Base-by-base conservation (phyloP, 2,797 vertebrate genomes). In the Iguana delicatissima region DNA sequence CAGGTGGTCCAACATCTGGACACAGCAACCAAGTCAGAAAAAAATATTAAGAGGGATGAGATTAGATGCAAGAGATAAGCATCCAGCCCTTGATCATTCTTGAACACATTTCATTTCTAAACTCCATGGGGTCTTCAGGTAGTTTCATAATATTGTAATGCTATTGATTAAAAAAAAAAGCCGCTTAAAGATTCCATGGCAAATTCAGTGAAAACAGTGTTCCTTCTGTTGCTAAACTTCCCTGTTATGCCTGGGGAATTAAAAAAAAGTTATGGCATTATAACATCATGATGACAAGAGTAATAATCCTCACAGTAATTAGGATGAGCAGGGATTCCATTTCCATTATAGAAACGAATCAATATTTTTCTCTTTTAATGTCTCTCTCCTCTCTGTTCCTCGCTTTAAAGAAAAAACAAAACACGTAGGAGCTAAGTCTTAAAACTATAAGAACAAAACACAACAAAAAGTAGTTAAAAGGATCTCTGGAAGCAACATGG, bases 321-420 rank as follows among this genome's bases (percentile, higher is more conserved):
- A 95, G 96, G 94, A 97, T 95, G 96, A 97, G 95, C 96, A 97
- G 96, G 90, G 94, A 96, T 96, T 97, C 96, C 95, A 97, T 96
- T 97, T 97, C 96, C 96, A 97, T 97, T 97, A 97, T 96, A 89
- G 95, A 93, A 94, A 91, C 87, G 90, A 95, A 96, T 97, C 95
- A 95, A 97, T 97, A 77, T 67, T 67, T 46, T 81, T 29, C 42
- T 29, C 18, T 76, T 84, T 6, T 59, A 89, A 62, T 76, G 67
- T 84, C 6, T 24, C 46, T 76, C 55, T 42, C 83, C 82, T 84
- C 81, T 79, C 76, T 73, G 79, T 7, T 0, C 1, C 13, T 50
- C 26, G 26, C 91, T 46, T 84, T 74, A 80, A 94, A 87, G 93
- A 93, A 73, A 93, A 72, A 38, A 29, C 12, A 42, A 42, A 42